Percentiles rank a stretch among this genome's conserved stretches.
phyloP scores from a whole-genome alignment of 2,888 invertebrate species.

The Venustoraphidia nigricollis region DNA sequence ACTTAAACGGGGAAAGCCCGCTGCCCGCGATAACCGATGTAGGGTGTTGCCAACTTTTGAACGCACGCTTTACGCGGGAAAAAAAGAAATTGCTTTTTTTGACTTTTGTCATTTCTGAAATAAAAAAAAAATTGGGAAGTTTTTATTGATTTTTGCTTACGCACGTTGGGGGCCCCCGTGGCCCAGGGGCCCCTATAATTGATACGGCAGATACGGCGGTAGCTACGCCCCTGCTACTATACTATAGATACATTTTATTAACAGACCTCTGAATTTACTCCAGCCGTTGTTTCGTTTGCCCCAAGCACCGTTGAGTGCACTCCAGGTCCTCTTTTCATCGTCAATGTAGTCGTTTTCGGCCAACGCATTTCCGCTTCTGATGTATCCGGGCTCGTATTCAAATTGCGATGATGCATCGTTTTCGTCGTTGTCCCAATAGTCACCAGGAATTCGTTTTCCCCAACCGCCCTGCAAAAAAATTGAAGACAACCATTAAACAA shows the following conservation, averaged over 20 bases:
- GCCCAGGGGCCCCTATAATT: too few species aligned
- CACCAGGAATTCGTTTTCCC: conserved; percentile 25
- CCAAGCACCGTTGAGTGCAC: conserved; percentile 55
- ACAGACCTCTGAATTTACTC: conserved; percentile 38
- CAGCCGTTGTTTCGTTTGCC: conserved; percentile 50
- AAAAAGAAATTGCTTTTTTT: too few species aligned
- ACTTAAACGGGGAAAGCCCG: too few species aligned
- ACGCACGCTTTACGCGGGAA: too few species aligned
- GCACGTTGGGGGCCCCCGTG: too few species aligned
- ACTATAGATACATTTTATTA: background rate
- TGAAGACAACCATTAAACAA: background rate
- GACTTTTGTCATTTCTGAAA: too few species aligned
- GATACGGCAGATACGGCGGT: too few species aligned
- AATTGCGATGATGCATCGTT: too few species aligned
- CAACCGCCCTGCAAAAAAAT: conserved; percentile 21
- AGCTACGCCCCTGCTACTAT: background rate
- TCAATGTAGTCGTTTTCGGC: conserved; percentile 14
- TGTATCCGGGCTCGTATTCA: background rate
- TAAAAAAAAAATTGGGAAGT: too few species aligned
- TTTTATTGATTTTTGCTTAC: too few species aligned
- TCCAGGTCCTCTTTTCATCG: conserved; percentile 50
- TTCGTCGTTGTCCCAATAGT: background rate
- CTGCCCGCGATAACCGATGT: too few species aligned
- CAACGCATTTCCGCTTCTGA: conserved; percentile 8
- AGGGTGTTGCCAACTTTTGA: too few species aligned